Base-by-base conservation (phyloP, 37 sponge, comb jelly and placozoan genomes). In the Axinella damicornis region DNA sequence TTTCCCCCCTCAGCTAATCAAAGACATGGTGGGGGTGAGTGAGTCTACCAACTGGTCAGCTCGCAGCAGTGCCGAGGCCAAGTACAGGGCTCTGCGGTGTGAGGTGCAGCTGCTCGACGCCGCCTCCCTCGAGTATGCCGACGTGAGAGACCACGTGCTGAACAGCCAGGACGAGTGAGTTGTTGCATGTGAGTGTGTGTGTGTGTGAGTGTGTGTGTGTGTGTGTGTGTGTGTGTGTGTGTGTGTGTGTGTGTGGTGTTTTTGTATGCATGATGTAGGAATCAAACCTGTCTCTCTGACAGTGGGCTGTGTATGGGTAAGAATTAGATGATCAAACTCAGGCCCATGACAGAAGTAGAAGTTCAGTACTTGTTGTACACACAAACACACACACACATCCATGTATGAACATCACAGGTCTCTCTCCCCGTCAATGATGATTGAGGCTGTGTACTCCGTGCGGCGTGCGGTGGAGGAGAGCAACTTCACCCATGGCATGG, bases 21-120 rank as follows among this genome's bases (percentile, higher is more conserved):
- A 85, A 33, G 98, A 97, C 85, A 65, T 95, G 84, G 87, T 92
- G n/a, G 59, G 87, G 22, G 96, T 95, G 17, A 88, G 91, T 76
- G 98, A 97, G 88, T 55, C 89, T 66, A 97, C 95, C 57, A 89
- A 95, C 72, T 97, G 98, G 98, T 81, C 91, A 46, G 32, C 61
- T 54, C 78, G 88, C 39, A 78, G 85, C 37, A 83, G 86, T 74
- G 66, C 88, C 12, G 83, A 79, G 61, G 90, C 91, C 57, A 87
- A 95, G 67, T 90, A 91, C 58, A 68, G 82, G 5, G 87, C 98
- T 36, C 91, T 97, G 54, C 73, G 95, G 28, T 97, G 98, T 88
- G 88, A 95, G 31, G 69, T 97, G 32, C 55, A 66, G n/a, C 81
- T 30, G 24, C 30, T 92, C 31, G 87, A 92, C 68, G 75, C 82